Base-by-base conservation (phyloP, 2,113 vertebrate species). In the Hippocampus mohnikei region DNA sequence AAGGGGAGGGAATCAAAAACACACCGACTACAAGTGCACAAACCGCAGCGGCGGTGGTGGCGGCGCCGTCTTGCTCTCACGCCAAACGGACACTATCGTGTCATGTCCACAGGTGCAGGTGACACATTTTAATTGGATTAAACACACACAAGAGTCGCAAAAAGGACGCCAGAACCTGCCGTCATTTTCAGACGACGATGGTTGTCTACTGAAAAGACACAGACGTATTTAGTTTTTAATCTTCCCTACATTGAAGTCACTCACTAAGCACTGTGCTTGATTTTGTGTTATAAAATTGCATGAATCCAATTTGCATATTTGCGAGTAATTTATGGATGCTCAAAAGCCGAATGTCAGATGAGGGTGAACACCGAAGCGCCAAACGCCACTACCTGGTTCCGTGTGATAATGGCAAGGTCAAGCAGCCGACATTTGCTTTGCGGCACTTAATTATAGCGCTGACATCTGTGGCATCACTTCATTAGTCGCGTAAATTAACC, bases 1-100 rank as follows among this genome's bases (percentile, higher is more conserved):
- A 91, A 83, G 84, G 81, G 2, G 67, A 85, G 83, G 70, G 68
- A 76, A 48, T 9, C 72, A 69, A 79, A 86, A 77, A 81, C 27
- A 25, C 65, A 15, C 11, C 0, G 12, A 9, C 8, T 8, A 71
- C 44, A 66, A 64, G 42, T 44, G 55, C 42, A 58, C 65, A 61
- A 61, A 50, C 67, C 9, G 20, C n/a, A 11, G 53, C 53, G 3
- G 53, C 21, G 7, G 50, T 3, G 7, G 56, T 6, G 56, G 23
- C 56, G 56, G 2, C 27, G 5, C 25, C 25, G 13, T 8, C 25
- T 59, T 3, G 9, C 40, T n/a, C 23, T 62, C 60, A 62, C 29
- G 25, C 27, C 18, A 64, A 23, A 23, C 21, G 41, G 10, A 23
- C 6, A 11, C 8, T 11, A 11, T 62, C 12, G 37, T n/a, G 40